Evolutionary conservation across 2,888 invertebrate genomes (phyloP).

Genomic region (Caenorhabditis virilis): DNA sequence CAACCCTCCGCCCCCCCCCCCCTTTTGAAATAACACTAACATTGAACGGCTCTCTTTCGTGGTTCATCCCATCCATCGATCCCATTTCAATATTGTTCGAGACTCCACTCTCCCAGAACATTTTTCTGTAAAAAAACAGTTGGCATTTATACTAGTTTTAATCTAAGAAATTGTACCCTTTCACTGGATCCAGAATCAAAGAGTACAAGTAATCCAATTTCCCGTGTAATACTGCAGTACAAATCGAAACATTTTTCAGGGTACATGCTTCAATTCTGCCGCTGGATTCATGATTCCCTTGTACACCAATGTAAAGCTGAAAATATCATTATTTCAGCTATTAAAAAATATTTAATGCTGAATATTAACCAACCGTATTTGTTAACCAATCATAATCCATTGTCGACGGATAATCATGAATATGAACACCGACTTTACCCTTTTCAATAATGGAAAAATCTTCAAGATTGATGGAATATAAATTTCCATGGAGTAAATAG

Average conservation of each 20-base stretch:
- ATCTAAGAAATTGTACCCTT: conserved; percentile 1
- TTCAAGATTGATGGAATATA: too few relatives aligned
- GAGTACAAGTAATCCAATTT: conserved; percentile 2
- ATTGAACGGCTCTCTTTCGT: conserved; percentile 4
- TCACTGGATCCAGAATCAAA: background rate
- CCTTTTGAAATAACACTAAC: too few relatives aligned
- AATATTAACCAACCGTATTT: conserved; percentile 1
- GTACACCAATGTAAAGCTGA: background rate
- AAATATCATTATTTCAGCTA: background rate
- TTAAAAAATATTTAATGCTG: background rate
- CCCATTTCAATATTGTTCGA: conserved; percentile 1
- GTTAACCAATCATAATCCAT: conserved; percentile 9
- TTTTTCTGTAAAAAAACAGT: conserved; percentile 4
- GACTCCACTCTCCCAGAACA: conserved; percentile 11
- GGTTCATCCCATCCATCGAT: conserved; percentile 7
- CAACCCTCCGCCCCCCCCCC: too few relatives aligned
- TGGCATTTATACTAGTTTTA: background rate
- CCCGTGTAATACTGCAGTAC: conserved; percentile 3
- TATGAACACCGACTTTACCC: background rate
- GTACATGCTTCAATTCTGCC: conserved; percentile 6
- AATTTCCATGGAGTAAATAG: background rate
- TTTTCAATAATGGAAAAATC: too few relatives aligned
- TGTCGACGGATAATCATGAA: background rate
- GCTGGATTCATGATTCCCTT: background rate
- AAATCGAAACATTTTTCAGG: conserved; percentile 3